Base-by-base conservation (phyloP, 2,797 vertebrate genomes). In the Scyliorhinus canicula region DNA sequence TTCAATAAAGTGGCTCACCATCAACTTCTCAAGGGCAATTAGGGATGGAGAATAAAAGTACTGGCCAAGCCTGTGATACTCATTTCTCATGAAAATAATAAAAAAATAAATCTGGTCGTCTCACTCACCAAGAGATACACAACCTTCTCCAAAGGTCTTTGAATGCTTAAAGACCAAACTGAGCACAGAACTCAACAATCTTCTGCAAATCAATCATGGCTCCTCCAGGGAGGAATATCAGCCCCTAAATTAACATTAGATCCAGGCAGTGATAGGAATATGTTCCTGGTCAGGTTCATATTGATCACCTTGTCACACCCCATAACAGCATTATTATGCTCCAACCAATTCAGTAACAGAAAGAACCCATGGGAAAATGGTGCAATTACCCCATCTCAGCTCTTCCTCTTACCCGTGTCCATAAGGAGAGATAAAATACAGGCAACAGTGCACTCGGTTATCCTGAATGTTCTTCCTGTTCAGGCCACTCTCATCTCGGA, bases 381-480 rank as follows among this genome's bases (percentile, higher is more conserved):
- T 24, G 5, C 74, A 21, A 67, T 28, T 4, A 63, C 35, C 21
- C 82, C 31, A 90, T 21, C 31, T 26, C 71, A n/a, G 24, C 35
- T 50, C 21, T 16, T 96, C 74, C 96, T 96, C 97, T 94, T 85
- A 99, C 99, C 99, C 99, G 0, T 99, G 99, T 55, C 99, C 99
- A 0, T 99, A 99, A 0, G 99, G 99, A 0, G 99, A 99, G 95
- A 99, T 99, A 96, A 99, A 99, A 96, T 99, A 99, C 1, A 99
- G 98, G 96, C 99, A 99, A 97, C 99, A 99, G 95, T 99, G 99
- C 95, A 99, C 99, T n/a, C 99, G 96, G 97, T 99, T 99, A 97
- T 99, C 99, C 96, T 99, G 98, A 96, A 99, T 99, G 96, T 99
- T 99, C 97, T 99, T 99, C 93, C 99, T 97, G 97, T 99, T 99